phyloP scores from a whole-genome alignment of 2,113 vertebrate genomes.

The Brienomyrus longianalis region DNA sequence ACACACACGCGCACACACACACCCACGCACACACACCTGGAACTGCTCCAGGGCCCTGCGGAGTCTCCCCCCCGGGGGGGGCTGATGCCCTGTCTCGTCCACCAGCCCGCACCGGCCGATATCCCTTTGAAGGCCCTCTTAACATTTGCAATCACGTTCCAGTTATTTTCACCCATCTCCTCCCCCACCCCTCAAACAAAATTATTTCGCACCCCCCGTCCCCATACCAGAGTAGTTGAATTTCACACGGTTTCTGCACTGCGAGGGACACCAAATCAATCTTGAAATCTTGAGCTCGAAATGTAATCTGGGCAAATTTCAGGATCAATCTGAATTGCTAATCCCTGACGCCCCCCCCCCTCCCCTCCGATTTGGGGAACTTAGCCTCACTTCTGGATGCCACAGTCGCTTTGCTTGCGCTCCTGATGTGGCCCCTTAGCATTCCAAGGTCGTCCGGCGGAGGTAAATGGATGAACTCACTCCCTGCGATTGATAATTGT shows the following conservation, averaged over 20 bases:
- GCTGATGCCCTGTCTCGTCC: not conserved
- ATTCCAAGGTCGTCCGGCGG: not conserved
- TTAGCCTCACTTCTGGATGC: not conserved
- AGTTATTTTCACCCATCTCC: not conserved
- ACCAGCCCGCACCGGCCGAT: not conserved
- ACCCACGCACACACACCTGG: not conserved
- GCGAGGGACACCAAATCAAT: slow-evolving; percentile 10
- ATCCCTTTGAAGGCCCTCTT: not conserved
- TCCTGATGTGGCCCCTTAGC: slow-evolving; percentile 9
- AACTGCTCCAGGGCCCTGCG: not conserved
- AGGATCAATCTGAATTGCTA: slow-evolving; percentile 5
- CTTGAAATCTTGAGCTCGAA: slow-evolving; percentile 31
- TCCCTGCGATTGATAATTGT: not conserved
- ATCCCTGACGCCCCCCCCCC: not conserved
- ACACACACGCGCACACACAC: not conserved
- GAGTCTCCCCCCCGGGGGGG: not conserved
- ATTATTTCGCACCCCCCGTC: not conserved
- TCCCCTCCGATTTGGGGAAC: not conserved
- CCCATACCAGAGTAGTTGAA: not conserved
- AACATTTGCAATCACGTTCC: not conserved
- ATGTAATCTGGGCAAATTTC: slow-evolving; percentile 18
- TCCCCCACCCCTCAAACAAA: not conserved
- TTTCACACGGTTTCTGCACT: slow-evolving; percentile 20
- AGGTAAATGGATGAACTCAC: slow-evolving; percentile 13
- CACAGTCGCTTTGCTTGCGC: not conserved